Evolutionary conservation across 1,140 invertebrate species (phyloP).

Genomic region (Globodera rostochiensis): DNA sequence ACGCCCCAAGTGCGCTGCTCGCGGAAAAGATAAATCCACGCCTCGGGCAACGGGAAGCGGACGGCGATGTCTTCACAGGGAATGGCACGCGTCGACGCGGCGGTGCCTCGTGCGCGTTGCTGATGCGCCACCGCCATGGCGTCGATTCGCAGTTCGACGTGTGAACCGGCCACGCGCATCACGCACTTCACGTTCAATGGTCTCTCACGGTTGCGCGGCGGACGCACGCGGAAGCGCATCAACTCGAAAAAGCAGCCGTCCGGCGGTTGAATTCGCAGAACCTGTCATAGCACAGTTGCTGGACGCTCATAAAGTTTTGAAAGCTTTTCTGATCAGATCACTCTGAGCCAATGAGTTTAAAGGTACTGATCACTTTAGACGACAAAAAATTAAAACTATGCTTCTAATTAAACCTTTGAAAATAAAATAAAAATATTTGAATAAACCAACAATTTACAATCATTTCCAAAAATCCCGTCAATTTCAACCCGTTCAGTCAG

Average conservation of each 20-base stretch:
- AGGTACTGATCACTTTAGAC: constrained; percentile 65
- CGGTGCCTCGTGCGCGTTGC: constrained; percentile 66
- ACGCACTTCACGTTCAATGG: constrained; percentile 86
- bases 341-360: no score
- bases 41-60: constrained; percentile 94
- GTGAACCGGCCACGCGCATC: constrained; percentile 65
- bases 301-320: no score
- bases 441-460: background rate
- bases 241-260: constrained; percentile 97
- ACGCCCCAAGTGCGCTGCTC: constrained; percentile 97
- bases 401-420: background rate
- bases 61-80: constrained; percentile 97
- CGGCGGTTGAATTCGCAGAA: constrained; percentile 86
- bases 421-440: background rate
- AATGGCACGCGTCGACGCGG: constrained; percentile 84
- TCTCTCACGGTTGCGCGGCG: constrained; percentile 92
- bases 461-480: background rate
- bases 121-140: constrained; percentile 93
- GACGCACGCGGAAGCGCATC: constrained; percentile 91
- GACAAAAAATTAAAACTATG: background rate
- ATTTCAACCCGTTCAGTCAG: background rate
- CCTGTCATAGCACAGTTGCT: constrained; percentile 64
- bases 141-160: constrained; percentile 89
- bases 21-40: constrained; percentile 96
- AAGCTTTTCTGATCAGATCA: no score